Evolutionary conservation across 2,797 vertebrate genomes (phyloP), one percentile per base, ranked within the genome.

Genomic region (Tamandua tetradactyla): DNA sequence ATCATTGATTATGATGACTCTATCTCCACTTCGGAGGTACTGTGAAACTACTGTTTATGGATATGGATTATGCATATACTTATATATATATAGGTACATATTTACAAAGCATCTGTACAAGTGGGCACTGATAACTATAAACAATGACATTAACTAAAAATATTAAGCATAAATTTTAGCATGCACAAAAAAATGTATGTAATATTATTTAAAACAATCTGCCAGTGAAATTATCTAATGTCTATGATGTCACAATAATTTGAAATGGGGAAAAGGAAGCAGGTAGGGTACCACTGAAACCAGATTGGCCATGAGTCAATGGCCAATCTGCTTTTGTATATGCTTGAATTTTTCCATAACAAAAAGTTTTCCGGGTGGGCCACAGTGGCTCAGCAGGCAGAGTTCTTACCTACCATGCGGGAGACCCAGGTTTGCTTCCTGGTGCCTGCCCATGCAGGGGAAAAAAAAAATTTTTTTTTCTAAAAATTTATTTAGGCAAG

Each of bases 321-420:
- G 37, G 74, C n/a, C n/a, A 71, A 80, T 87, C 32, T 59, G 25
- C 2, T 92, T 88, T 91, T 83, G 20, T 49, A 55, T 79, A 78
- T 64, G 15, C 82, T 93, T 80, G 22, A 82, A 79, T 11, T 55
- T 89, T 91, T 89, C 44, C 59, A 81, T 81, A 76, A 75, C 71
- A 79, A 64, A 91, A 40, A 74, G 76, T 17, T 3, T 22, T 20
- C n/a, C n/a, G n/a, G n/a, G n/a, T n/a, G n/a, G n/a, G n/a, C n/a
- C n/a, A n/a, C n/a, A n/a, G n/a, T n/a, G n/a, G n/a, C n/a, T n/a
- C n/a, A n/a, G n/a, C n/a, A n/a, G n/a, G n/a, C n/a, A n/a, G n/a
- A n/a, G n/a, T n/a, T n/a, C n/a, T n/a, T n/a, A n/a, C n/a, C n/a
- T n/a, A n/a, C n/a, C n/a, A n/a, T n/a, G n/a, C n/a, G n/a, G n/a